Percentiles rank a stretch among this genome's conserved stretches.
Conservation (phyloP, 2,113 vertebrate species). For the Tursiops truncatus region DNA sequence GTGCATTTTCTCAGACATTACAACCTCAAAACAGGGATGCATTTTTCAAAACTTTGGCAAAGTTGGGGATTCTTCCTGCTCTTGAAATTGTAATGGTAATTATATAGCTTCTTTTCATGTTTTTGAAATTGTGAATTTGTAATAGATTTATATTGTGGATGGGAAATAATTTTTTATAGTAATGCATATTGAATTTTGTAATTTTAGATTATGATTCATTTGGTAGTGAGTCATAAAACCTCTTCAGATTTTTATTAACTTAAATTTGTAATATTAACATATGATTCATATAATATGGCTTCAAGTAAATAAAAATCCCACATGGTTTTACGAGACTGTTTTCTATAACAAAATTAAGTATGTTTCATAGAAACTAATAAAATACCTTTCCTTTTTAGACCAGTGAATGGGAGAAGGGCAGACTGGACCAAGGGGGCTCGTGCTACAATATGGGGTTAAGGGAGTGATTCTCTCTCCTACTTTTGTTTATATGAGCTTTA, state of each 20-base stretch:
- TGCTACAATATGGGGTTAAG: not conserved
- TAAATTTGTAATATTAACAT: not conserved
- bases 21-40: constrained; percentile 99
- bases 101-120: constrained; percentile 43
- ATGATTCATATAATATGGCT: not conserved
- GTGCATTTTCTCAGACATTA: constrained; percentile 98
- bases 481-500: not conserved
- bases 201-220: not conserved
- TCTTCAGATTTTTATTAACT: constrained; percentile 43
- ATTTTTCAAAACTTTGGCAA: constrained; percentile 98
- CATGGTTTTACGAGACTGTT: not conserved
- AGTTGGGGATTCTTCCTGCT: constrained; percentile 96
- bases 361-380: constrained; percentile 11
- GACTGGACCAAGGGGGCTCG: not conserved
- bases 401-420: not conserved
- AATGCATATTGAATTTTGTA: not conserved
- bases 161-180: not conserved
- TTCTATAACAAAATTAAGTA: constrained; percentile 14
- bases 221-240: not conserved
- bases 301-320: not conserved
- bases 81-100: constrained; percentile 99
- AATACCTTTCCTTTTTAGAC: not conserved
- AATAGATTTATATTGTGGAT: constrained; percentile 5
- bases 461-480: not conserved
- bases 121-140: constrained; percentile 41